Conservation (phyloP, 2,113 vertebrate genomes). For the Tragelaphus scriptus region DNA sequence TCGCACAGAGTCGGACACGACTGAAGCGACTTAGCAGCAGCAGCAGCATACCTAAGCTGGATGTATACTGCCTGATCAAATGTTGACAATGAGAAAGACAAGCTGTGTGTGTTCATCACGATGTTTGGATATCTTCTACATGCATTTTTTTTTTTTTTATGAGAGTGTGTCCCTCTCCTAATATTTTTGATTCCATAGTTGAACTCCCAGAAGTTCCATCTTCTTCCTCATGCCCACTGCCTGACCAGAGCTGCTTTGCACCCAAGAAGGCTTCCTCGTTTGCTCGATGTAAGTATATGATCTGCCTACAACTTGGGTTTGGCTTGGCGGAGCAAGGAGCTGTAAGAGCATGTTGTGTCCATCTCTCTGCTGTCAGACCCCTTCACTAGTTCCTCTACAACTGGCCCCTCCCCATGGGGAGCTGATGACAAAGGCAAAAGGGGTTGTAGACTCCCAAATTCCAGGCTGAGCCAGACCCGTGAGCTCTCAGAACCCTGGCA, state of each 20-base stretch:
- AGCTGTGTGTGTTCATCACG: too few species aligned
- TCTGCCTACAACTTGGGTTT: not conserved
- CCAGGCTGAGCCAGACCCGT: not conserved
- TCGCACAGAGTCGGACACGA: too few species aligned
- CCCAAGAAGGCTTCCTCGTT: conserved; percentile 26
- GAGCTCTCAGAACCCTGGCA: not conserved
- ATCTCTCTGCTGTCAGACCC: not conserved
- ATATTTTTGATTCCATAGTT: not conserved
- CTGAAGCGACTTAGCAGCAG: too few species aligned
- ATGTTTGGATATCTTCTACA: not conserved
- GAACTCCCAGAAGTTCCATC: not conserved
- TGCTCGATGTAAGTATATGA: conserved; percentile 72
- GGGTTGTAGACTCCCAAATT: not conserved
- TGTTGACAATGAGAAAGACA: not conserved
- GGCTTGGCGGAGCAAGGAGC: not conserved
- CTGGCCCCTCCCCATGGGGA: not conserved
- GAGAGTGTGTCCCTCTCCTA: not conserved
- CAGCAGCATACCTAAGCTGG: not conserved
- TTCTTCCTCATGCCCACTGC: not conserved
- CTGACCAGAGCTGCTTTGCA: not conserved
- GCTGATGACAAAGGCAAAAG: not conserved
- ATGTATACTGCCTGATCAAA: not conserved
- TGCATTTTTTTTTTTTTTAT: not conserved
- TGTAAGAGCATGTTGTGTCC: not conserved
- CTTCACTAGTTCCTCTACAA: not conserved